These are phyloP conservation scores for Caranx melampygus DNA, from an alignment of 2,113 vertebrate species.

Conservation along the genomic window DNA sequence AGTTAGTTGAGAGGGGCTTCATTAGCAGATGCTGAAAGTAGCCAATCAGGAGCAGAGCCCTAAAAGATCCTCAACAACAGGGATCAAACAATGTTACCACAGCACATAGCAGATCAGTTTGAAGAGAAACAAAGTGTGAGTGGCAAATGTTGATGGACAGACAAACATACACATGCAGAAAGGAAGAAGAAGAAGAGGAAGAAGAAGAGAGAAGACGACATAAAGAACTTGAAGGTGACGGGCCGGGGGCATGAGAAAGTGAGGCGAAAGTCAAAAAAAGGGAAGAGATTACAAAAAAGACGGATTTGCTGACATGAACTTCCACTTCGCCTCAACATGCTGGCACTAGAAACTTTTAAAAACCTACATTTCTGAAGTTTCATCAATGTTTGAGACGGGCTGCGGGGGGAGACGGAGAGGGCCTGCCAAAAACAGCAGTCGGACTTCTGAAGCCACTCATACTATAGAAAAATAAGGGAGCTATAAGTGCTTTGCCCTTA, in stretches of 20 bases:
- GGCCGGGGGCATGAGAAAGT: constrained; percentile 16
- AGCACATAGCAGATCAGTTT: constrained; percentile 43
- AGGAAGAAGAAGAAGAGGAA: neutral
- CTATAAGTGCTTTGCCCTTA: constrained; percentile 75
- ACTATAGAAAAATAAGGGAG: constrained; percentile 65
- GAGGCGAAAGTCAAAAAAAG: constrained; percentile 2
- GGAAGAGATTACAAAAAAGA: constrained; percentile 6
- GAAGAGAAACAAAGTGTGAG: constrained; percentile 2
- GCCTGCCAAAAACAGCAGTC: constrained; percentile 79
- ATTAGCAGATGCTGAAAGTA: constrained; percentile 47
- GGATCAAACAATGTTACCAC: constrained; percentile 40
- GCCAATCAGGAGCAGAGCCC: constrained; percentile 44
- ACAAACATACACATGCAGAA: constrained; percentile 11
- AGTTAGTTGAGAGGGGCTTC: constrained; percentile 53
- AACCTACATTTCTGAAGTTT: constrained; percentile 77
- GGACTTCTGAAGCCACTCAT: constrained; percentile 63
- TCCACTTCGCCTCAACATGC: constrained; percentile 40
- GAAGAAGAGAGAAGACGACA: neutral
- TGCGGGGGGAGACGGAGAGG: constrained; percentile 15
- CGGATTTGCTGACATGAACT: constrained; percentile 33
- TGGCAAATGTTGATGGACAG: constrained; percentile 8
- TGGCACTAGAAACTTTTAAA: constrained; percentile 50
- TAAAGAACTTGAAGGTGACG: neutral
- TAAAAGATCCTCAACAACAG: constrained; percentile 20
- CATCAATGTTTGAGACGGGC: constrained; percentile 64